Percentiles rank a stretch among this genome's conserved stretches.
Evolutionary conservation across 2,113 vertebrate species (phyloP).

Genomic region (Scomber scombrus): DNA sequence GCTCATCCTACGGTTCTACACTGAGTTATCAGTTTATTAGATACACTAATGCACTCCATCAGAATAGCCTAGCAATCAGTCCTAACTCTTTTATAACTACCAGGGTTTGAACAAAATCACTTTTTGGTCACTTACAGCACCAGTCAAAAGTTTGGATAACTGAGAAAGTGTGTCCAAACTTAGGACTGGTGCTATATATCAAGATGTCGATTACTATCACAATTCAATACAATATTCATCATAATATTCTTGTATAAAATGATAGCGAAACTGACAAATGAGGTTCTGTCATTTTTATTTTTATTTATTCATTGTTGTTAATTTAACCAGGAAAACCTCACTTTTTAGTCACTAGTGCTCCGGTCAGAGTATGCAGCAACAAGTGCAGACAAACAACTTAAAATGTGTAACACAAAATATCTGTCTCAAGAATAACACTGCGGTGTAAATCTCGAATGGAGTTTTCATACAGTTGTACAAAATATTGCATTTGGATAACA

Average conservation of each 20-base stretch:
- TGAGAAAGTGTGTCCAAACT: no score
- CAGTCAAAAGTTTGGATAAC: no score
- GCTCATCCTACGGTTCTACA: constrained; percentile 27
- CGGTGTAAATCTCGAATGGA: no score
- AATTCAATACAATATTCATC: neutral
- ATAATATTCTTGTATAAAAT: neutral
- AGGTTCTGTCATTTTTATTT: no score
- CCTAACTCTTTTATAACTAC: neutral
- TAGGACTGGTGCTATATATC: neutral
- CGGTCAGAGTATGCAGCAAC: no score
- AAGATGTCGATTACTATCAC: constrained; percentile 8
- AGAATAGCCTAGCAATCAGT: neutral
- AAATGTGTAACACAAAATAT: no score
- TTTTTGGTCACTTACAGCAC: neutral
- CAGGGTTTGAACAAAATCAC: neutral
- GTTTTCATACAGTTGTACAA: neutral
- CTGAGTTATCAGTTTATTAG: constrained; percentile 8
- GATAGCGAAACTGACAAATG: no score
- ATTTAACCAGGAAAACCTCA: no score
- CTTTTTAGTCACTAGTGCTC: no score
- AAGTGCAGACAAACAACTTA: no score
- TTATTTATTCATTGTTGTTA: no score
- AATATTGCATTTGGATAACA: constrained; percentile 1
- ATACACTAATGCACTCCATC: neutral
- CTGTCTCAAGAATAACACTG: no score